Conservation (phyloP, 2,888 invertebrate species). For the Cerastoderma edule region DNA sequence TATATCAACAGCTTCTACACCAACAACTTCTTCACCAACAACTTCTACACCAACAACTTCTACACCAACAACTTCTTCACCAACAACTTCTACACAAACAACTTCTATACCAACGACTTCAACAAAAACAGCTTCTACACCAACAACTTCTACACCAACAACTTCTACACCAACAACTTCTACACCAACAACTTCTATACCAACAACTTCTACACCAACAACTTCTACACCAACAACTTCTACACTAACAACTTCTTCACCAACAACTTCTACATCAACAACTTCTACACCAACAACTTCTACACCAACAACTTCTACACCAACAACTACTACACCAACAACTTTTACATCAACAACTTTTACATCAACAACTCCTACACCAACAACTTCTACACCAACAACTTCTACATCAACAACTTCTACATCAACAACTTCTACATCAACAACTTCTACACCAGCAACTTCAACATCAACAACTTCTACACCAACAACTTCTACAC, state of each 20-base stretch:
- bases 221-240: not conserved
- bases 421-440: not conserved
- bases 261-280: not conserved
- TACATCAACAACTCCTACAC: not conserved
- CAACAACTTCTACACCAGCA: not conserved
- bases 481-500: not conserved
- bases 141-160: not conserved
- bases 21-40: conserved; percentile 1
- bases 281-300: not conserved
- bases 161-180: not conserved
- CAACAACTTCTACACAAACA: not conserved
- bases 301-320: not conserved
- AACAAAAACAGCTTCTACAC: not conserved
- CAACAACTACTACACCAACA: not conserved
- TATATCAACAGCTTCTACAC: not conserved
- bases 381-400: not conserved
- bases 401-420: not conserved
- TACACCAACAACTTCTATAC: not conserved
- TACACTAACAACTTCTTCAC: not conserved
- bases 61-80: not conserved
- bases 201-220: not conserved
- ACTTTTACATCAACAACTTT: not conserved
- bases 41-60: conserved; percentile 2
- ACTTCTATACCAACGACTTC: not conserved
- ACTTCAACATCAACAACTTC: not conserved